Conservation (phyloP, 1,140 invertebrate genomes). For the Pollicipes pollicipes region DNA sequence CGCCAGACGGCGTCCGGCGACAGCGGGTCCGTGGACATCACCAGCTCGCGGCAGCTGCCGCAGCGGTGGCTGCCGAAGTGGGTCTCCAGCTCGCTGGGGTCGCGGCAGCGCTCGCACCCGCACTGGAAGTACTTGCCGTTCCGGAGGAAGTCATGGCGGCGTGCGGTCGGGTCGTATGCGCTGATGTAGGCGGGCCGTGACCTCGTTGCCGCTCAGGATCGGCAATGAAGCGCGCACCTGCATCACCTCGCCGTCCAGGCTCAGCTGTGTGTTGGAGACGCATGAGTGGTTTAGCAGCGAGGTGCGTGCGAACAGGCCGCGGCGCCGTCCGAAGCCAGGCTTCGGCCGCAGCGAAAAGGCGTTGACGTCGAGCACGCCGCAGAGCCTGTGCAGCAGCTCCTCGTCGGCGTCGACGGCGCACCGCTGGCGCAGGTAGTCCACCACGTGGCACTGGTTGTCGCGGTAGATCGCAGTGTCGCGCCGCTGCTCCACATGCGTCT, state of each 20-base stretch:
- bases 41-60: constrained; percentile 17
- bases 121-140: constrained; percentile 15
- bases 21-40: constrained; percentile 29
- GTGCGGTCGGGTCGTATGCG: constrained; percentile 14
- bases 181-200: constrained; percentile 17
- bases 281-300: constrained; percentile 63
- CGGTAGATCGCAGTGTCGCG: constrained; percentile 16
- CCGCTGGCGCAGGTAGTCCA: constrained; percentile 18
- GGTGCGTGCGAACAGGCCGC: constrained; percentile 47
- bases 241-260: constrained; percentile 39
- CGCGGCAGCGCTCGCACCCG: constrained; percentile 15
- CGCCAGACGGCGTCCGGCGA: constrained; percentile 24
- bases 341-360: constrained; percentile 49
- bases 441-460: constrained; percentile 19
- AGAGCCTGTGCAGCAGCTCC: constrained; percentile 13
- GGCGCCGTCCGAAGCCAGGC: constrained; percentile 17
- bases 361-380: constrained; percentile 57
- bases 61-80: constrained; percentile 17
- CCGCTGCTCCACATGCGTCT: constrained; percentile 18
- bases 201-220: constrained; percentile 14
- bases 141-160: constrained; percentile 11
- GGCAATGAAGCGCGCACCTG: constrained; percentile 24
- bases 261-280: constrained; percentile 54
- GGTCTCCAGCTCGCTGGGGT: constrained; percentile 19
- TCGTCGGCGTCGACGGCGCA: constrained; percentile 13